These are phyloP conservation scores for Spodoptera littoralis DNA, from an alignment of 2,888 invertebrate genomes.

Conservation along the genomic window DNA sequence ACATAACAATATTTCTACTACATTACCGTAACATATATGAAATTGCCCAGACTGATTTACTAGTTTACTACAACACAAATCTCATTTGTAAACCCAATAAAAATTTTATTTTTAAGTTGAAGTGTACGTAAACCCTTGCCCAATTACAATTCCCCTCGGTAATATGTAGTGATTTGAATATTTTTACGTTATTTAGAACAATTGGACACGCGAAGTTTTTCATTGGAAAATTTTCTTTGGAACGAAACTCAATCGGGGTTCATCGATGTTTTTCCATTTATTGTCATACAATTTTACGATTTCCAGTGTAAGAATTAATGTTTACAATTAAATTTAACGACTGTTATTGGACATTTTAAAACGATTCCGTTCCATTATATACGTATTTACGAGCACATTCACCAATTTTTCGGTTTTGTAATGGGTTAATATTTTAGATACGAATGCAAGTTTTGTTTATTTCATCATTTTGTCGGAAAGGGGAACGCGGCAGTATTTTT, in stretches of 20 bases:
- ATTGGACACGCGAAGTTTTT: slow-evolving; percentile 44
- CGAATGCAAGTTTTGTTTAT: slow-evolving; percentile 23
- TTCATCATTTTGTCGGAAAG: background rate
- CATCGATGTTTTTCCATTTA: background rate
- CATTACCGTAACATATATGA: too few relatives aligned
- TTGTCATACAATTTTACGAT: slow-evolving; percentile 18
- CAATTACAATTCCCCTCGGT: slow-evolving; percentile 8
- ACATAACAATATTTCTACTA: too few relatives aligned
- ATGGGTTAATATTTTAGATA: slow-evolving; percentile 42
- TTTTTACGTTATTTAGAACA: slow-evolving; percentile 40
- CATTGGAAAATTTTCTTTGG: slow-evolving; percentile 3
- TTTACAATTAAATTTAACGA: slow-evolving; percentile 37
- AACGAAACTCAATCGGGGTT: background rate
- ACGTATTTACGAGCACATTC: slow-evolving; percentile 28
- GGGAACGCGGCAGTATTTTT: background rate
- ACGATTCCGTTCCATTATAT: slow-evolving; percentile 7
- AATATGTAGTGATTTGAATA: slow-evolving; percentile 38
- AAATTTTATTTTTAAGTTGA: slow-evolving; percentile 4
- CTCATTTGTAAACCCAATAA: background rate
- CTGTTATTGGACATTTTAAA: slow-evolving; percentile 14
- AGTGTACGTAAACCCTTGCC: slow-evolving; percentile 5
- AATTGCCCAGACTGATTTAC: too few relatives aligned
- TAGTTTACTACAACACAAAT: background rate
- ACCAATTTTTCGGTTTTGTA: slow-evolving; percentile 23
- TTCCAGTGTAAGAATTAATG: slow-evolving; percentile 27